Evolutionary conservation across 1,140 invertebrate species (phyloP), one percentile per base, ranked within the genome.

Genomic region (Orchestia grillus): DNA sequence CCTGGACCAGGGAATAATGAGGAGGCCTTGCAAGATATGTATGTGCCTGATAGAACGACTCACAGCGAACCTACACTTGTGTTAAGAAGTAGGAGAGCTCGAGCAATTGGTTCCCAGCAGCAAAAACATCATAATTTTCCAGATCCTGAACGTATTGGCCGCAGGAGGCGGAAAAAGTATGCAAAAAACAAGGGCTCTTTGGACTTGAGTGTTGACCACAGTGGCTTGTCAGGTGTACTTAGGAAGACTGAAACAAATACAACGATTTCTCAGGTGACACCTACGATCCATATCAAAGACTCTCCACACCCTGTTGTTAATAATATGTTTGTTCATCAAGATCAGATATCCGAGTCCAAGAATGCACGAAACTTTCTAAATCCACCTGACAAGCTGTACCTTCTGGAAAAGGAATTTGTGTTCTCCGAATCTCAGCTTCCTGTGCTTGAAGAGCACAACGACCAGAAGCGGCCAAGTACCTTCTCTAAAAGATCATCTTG

Each of bases 61-160:
- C 44, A 44, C 41, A 45, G 16, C 19, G 96, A 96, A 45, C 96
- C 96, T 19, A 96, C 96, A 19, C 96, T 96, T 77, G 96, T 96
- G 19, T 41, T 96, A n/a, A 94, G 96, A 90, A 96, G 96, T 87
- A 94, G 96, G 40, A 96, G 96, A 90, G 96, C 92, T 43, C 57
- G 96, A 41, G 96, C 95, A 43, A 92, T 0, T 87, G 23, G 87
- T 44, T 11, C 57, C 77, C 88, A 96, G n/a, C 96, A 96, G 40
- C 94, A 94, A 88, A 40, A 4, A 43, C 96, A 92, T 47, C 87
- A 77, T 44, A 94, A 44, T 45, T 94, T 94, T 44, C 92, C 92
- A 23, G 92, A 94, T 45, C 92, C 92, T 45, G 92, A 94, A 47
- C 92, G 92, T 19, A 94, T 94, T 94, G 44, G 92, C n/a, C 92